Evolutionary conservation across 2,113 vertebrate genomes (phyloP), one percentile per base, ranked within the genome.

Genomic region (Pachycephala philippinensis): DNA sequence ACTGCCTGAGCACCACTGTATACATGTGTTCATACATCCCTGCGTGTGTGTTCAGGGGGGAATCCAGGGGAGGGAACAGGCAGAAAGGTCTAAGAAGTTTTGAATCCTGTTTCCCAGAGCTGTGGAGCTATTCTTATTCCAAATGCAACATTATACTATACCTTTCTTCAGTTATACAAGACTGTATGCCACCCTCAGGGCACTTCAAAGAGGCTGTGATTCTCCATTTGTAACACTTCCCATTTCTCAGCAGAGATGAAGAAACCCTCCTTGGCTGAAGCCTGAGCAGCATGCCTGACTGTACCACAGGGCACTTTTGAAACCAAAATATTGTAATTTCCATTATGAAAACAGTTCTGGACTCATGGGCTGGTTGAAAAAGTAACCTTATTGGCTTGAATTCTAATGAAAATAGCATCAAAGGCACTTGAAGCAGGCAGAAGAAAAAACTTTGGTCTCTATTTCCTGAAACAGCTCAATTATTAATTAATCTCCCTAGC

Each of bases 1-100:
- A 17, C 14, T 60, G 27, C 39, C 47, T 45, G 26, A 45, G 40
- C 10, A 37, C 2, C 0, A 39, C 22, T 8, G 4, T 7, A 1
- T 3, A 4, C 11, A 6, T 1, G 1, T 11, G 5, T 19, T 53
- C 19, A 39, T 9, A 3, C 24, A 11, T 7, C 31, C 26, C 5
- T 37, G 24, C 8, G 21, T 4, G 21, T 39, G 23, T 61, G 63
- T 11, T 71, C 31, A 37, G 42, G 60, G 14, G 10, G 16, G 9
- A 80, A 66, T 31, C 49, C 54, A 44, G 18, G 2, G 15, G 6
- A 83, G 13, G 11, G 4, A 4, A 68, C 39, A 60, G 39, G 11
- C 20, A 84, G 15, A 54, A 89, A 39, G 10, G 20, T 7, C 59
- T 69, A 39, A 56, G n/a, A 69, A 33, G 16, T 45, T 77, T 69